Percentiles rank a stretch among this genome's conserved stretches.
These are phyloP conservation scores for Rhopalosiphum maidis DNA, from an alignment of 1,140 invertebrate genomes.

Conservation along the genomic window DNA sequence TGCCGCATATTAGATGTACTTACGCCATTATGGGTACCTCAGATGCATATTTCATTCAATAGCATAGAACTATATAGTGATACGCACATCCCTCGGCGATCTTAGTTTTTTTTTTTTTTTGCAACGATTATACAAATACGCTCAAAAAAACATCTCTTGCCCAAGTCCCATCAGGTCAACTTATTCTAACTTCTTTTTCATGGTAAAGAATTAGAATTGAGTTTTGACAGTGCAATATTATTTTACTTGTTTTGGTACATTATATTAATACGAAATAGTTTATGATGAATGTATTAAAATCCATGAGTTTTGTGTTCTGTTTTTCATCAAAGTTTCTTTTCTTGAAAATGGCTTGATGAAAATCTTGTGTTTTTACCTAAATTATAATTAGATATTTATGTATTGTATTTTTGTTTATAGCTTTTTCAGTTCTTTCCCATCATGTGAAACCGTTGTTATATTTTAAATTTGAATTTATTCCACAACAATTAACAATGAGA, in stretches of 20 bases:
- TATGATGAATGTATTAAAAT: no score
- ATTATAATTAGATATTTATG: no score
- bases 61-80: neutral
- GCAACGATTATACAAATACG: neutral
- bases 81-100: neutral
- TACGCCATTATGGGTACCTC: neutral
- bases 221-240: neutral
- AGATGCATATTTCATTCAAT: neutral
- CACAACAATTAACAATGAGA: no score
- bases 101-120: neutral
- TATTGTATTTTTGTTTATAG: no score
- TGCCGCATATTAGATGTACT: neutral
- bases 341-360: no score
- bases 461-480: no score
- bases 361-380: no score
- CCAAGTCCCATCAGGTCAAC: neutral
- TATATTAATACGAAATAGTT: neutral
- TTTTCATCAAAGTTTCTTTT: no score
- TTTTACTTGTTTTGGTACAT: neutral
- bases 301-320: no score
- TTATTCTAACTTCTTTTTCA: neutral
- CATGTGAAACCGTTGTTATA: no score
- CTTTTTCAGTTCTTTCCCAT: no score
- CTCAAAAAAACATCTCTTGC: neutral
- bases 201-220: no score